phyloP scores from a whole-genome alignment of 2,797 vertebrate species.

The Cheirogaleus major region DNA sequence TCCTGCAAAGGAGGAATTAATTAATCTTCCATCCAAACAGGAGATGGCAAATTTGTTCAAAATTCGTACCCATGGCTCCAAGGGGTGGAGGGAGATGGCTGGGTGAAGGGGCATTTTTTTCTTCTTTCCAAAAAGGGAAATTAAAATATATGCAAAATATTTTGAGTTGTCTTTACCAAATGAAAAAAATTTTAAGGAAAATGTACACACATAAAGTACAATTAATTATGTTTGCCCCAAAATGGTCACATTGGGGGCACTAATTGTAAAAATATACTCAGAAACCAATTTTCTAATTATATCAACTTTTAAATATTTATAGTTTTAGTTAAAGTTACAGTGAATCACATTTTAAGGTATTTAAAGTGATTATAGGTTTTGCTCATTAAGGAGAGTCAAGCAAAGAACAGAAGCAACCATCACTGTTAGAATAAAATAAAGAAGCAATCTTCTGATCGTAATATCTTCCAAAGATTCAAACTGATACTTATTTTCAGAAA shows the following conservation, averaged over 20 bases:
- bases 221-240: neutral
- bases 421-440: conserved; percentile 33
- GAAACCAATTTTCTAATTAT: conserved; percentile 16
- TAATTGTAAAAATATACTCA: conserved; percentile 16
- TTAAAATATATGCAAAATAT: conserved; percentile 50
- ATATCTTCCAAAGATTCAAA: neutral
- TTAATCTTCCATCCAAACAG: conserved; percentile 18
- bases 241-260: neutral
- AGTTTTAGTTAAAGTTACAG: conserved; percentile 22
- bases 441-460: neutral
- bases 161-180: neutral
- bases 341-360: conserved; percentile 11
- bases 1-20: conserved; percentile 31
- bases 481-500: conserved; percentile 24
- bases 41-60: conserved; percentile 35
- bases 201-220: neutral
- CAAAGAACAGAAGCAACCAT: conserved; percentile 4
- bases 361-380: neutral
- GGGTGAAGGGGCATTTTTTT: neutral
- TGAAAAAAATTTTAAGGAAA: neutral
- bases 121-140: conserved; percentile 39
- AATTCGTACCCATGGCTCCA: neutral
- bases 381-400: neutral
- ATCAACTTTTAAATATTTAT: neutral
- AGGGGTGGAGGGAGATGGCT: neutral